Base-by-base conservation (phyloP, 2,888 invertebrate species). In the Clepsis dumicolana region DNA sequence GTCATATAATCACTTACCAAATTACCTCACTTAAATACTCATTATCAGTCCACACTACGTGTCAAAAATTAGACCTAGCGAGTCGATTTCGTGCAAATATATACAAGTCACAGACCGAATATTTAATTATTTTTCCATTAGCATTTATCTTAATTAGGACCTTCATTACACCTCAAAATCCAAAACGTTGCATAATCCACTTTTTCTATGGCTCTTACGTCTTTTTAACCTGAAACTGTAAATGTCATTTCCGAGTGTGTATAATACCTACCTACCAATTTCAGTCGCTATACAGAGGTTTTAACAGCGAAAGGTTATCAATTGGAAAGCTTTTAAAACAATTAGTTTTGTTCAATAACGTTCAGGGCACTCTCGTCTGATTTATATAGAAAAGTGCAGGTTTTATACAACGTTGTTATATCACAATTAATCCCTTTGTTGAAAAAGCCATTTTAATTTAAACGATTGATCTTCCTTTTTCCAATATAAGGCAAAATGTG, bases 291-390 rank as follows among this genome's bases (percentile, higher is more conserved):
- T n/a, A 18, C 21, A n/a, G 32, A 14, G 41, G 53, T n/a, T 59
- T 68, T 73, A 75, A 77, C 72, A 79, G 67, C 57, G 70, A 83
- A 78, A 77, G 80, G 80, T 83, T 83, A 82, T 80, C 76, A 73
- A 73, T 77, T 79, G 76, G 80, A 86, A 87, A 87, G 88, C 90
- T 90, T 90, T 89, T 88, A 89, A 87, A 89, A 85, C 88, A 90
- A 90, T 90, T 88, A 86, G 77, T 80, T 79, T 80, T 80, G 79
- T 80, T 77, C 81, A 77, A 78, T 80, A 82, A 73, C 76, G 71
- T 74, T 71, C 73, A 74, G 74, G 75, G 80, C 83, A 80, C 81
- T 84, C 76, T 80, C 7, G 81, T 75, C 72, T 79, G 76, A 80
- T 84, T 82, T 74, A 73, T 68, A 70, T 21, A 32, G 12, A 32